phyloP scores from a whole-genome alignment of 2,797 vertebrate genomes.

The Mallotus villosus region DNA sequence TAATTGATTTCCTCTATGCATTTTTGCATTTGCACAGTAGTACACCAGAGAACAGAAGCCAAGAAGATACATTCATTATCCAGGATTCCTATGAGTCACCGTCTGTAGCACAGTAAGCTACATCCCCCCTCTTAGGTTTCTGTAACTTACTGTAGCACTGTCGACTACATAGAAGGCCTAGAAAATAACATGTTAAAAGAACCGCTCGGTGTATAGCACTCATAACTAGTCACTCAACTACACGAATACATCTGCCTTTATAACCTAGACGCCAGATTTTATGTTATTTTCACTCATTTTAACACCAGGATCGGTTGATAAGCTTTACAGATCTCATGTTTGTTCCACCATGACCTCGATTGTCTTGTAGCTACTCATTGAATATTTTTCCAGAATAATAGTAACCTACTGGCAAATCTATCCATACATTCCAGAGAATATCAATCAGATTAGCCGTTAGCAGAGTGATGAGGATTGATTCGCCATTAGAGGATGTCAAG shows the following conservation, averaged over 20 bases:
- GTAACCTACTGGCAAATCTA: neutral
- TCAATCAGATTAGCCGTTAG: slow-evolving; percentile 22
- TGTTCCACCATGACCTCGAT: neutral
- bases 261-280: no score
- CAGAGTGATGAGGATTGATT: slow-evolving; percentile 27
- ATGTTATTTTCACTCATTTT: no score
- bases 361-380: neutral
- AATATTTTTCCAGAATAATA: neutral
- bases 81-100: slow-evolving; percentile 55
- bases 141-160: slow-evolving; percentile 35
- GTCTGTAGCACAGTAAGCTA: slow-evolving; percentile 35
- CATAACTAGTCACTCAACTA: no score
- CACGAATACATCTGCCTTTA: no score
- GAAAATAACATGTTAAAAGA: neutral
- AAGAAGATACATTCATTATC: slow-evolving; percentile 48
- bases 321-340: no score
- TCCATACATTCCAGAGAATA: neutral
- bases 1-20: slow-evolving; percentile 55
- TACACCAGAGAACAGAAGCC: slow-evolving; percentile 53
- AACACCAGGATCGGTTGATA: no score
- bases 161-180: slow-evolving; percentile 14
- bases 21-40: slow-evolving; percentile 60
- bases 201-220: neutral
- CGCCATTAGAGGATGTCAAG: slow-evolving; percentile 19
- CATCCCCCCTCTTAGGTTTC: slow-evolving; percentile 50